phyloP scores from a whole-genome alignment of 2,797 vertebrate species.

The Lagodon rhomboides region DNA sequence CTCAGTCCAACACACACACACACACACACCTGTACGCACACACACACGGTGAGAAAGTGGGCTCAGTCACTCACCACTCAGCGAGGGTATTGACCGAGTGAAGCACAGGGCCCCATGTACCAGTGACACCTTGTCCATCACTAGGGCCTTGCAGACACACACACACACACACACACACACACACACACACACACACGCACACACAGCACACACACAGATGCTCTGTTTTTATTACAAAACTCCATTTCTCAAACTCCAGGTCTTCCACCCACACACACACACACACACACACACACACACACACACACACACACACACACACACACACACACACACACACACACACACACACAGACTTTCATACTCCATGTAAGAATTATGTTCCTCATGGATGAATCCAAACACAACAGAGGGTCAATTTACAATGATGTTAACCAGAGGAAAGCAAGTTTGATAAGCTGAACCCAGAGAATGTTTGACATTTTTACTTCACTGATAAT shows the following conservation, averaged over 20 bases:
- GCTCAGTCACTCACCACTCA: conserved; percentile 69
- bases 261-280: neutral
- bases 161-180: conserved; percentile 16
- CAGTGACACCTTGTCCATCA: conserved; percentile 68
- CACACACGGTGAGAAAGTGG: conserved; percentile 48
- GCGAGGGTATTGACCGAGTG: conserved; percentile 44
- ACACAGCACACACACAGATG: neutral
- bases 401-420: neutral
- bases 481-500: neutral
- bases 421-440: neutral
- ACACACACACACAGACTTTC: neutral
- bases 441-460: neutral
- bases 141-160: conserved; percentile 27
- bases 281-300: too few species aligned
- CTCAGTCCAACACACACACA: conserved; percentile 30
- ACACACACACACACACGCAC: conserved; percentile 13
- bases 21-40: conserved; percentile 7
- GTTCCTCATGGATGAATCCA: neutral
- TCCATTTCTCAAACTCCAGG: conserved; percentile 2
- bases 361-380: neutral
- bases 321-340: too few species aligned
- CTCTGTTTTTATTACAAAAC: conserved; percentile 46
- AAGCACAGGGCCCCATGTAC: conserved; percentile 46
- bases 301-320: conserved; percentile 4
- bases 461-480: neutral